Conservation (phyloP, 2,888 invertebrate genomes). For the Ypsolopha scabrella region DNA sequence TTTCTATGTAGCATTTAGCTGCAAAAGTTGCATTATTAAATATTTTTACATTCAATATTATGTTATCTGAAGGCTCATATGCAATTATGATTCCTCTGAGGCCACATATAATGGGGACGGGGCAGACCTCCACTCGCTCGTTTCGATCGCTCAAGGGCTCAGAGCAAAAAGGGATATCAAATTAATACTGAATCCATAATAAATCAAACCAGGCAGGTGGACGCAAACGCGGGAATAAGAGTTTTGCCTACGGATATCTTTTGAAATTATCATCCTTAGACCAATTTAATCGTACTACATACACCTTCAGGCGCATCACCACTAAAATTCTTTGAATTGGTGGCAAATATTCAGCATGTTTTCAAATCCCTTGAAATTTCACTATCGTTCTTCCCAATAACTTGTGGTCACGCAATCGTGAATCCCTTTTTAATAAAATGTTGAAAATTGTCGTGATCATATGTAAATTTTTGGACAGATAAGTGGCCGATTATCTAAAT, state of each 20-base stretch:
- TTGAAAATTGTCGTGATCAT: no score
- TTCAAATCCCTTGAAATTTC: background rate
- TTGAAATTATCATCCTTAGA: slow-evolving; percentile 51
- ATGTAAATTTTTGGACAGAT: no score
- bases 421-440: slow-evolving; percentile 5
- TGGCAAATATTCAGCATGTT: slow-evolving; percentile 5
- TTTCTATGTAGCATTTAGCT: background rate
- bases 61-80: slow-evolving; percentile 38
- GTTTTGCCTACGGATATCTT: slow-evolving; percentile 62
- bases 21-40: background rate
- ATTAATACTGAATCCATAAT: slow-evolving; percentile 71
- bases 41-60: slow-evolving; percentile 42
- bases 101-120: slow-evolving; percentile 61
- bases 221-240: slow-evolving; percentile 50
- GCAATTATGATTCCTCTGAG: slow-evolving; percentile 64
- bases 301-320: slow-evolving; percentile 9
- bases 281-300: slow-evolving; percentile 21
- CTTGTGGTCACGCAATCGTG: slow-evolving; percentile 24
- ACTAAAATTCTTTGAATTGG: slow-evolving; percentile 13
- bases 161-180: slow-evolving; percentile 68
- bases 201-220: slow-evolving; percentile 68
- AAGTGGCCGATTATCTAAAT: no score
- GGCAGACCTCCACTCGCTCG: slow-evolving; percentile 45
- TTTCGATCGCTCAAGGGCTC: slow-evolving; percentile 63
- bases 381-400: background rate